Evolutionary conservation across 1,140 invertebrate genomes (phyloP), one percentile per base, ranked within the genome.

Genomic region (Lethocerus indicus): DNA sequence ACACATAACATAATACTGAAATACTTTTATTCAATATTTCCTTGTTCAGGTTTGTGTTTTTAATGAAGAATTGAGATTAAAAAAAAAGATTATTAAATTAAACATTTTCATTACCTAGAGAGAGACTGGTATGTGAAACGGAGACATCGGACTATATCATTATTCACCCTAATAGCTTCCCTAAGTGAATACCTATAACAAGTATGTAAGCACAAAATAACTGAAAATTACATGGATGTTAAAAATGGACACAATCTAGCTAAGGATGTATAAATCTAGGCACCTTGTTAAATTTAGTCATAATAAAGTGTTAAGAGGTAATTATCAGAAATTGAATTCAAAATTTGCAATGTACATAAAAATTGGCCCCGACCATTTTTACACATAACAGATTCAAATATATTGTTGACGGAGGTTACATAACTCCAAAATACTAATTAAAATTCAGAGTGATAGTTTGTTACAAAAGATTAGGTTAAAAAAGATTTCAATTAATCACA

Each of bases 121-220:
- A 76, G 49, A 46, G 61, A 68, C 49, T 69, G 61, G 56, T 71
- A 71, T 21, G 51, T 67, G 58, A 76, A 76, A 53, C 67, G 59
- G 32, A 78, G 56, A 39, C 59, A 63, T 52, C 66, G 58, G 2
- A 71, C 59, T 32, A 76, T 58, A 57, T 75, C 68, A 4, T 48
- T 40, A 23, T 63, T 66, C 32, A 75, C 52, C 42, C 67, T 60
- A 14, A 65, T 50, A 16, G 69, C 62, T 61, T 75, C 72, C 50
- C 66, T 59, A 44, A 68, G 55, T 36, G 55, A 47, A 27, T 37
- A 53, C 20, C 54, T 56, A 28, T 1, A 35, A 45, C 49, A 42
- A 47, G 26, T 20, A 49, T 7, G 21, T 18, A 44, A 26, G 5
- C 24, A 35, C 3, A 25, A 43, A 6, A 24, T 45, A 9, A 24